Conservation (phyloP, 2,888 invertebrate species). For the Tholera decimalis region DNA sequence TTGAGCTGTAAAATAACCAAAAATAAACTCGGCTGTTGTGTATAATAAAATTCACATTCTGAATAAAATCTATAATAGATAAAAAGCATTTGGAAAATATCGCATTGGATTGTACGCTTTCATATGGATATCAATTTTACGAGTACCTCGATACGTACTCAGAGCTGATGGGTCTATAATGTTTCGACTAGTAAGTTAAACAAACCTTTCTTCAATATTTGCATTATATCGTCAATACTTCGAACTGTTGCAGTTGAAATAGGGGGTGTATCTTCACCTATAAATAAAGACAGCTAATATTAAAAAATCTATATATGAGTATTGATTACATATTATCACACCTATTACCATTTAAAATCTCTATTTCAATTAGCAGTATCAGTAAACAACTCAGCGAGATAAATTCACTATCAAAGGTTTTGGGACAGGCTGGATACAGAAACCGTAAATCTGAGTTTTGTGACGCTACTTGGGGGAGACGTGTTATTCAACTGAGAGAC, state of each 20-base stretch:
- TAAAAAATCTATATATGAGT: too few relatives aligned
- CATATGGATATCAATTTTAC: too few relatives aligned
- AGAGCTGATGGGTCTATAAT: too few relatives aligned
- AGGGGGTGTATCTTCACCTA: neutral
- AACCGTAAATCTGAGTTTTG: neutral
- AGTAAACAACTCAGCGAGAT: neutral
- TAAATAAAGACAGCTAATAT: neutral
- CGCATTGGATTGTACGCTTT: too few relatives aligned
- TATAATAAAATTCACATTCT: neutral
- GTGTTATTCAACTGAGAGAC: neutral
- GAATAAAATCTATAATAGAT: too few relatives aligned
- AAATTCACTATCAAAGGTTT: neutral
- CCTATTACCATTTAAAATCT: too few relatives aligned
- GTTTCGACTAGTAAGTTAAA: too few relatives aligned
- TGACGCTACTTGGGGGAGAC: neutral
- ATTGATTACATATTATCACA: too few relatives aligned
- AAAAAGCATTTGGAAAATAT: too few relatives aligned
- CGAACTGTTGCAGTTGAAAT: conserved; percentile 1
- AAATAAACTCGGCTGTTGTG: neutral
- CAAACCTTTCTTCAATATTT: conserved; percentile 68
- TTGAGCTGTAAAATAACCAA: neutral
- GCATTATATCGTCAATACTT: conserved; percentile 63
- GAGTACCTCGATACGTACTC: too few relatives aligned
- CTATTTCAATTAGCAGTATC: neutral
- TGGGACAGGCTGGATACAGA: neutral